Evolutionary conservation across 2,888 invertebrate species (phyloP), one percentile per base, ranked within the genome.

Genomic region (Sacculina carcini): DNA sequence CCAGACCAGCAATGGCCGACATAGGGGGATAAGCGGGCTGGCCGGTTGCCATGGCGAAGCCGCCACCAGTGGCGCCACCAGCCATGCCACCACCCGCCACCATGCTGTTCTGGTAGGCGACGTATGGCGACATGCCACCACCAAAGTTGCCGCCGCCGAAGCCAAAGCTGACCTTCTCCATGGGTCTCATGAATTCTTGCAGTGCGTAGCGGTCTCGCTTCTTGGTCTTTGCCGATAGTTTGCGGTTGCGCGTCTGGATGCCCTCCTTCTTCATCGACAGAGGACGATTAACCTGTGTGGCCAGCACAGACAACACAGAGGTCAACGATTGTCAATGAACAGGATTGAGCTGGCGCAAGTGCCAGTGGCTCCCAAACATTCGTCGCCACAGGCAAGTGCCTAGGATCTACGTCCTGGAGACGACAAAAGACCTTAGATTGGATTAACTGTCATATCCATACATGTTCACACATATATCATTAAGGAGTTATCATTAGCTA

Each of bases 201-300:
- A 44, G 26, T 26, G 28, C 44, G 44, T 44, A 49, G 28, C 39
- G 44, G 7, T 57, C 55, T 50, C 54, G 54, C 53, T 57, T 57
- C 52, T 56, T 55, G 32, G 54, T 52, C 50, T 57, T 57, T 40
- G 54, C 51, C 38, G 53, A 53, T 36, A 57, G 47, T 29, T 57
- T 57, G 29, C 57, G 53, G 53, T 57, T 57, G 16, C 57, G 51
- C 32, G 56, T 56, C 51, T 57, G 57, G 53, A 57, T 57, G 51
- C 56, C 56, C 36, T 57, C 57, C 51, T 57, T 57, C 53, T 57
- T 57, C 57, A 57, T 57, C 50, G 57, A 56, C 32, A 57, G 49
- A 31, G 57, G 57, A 23, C 57, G 52, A 23, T 53, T 46, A 10
- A 56, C 56, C 56, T 56, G 55, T 12, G 26, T n/a, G n/a, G n/a